Evolutionary conservation across 2,113 vertebrate genomes (phyloP), one percentile per base, ranked within the genome.

Genomic region (Heloderma charlesbogerti): DNA sequence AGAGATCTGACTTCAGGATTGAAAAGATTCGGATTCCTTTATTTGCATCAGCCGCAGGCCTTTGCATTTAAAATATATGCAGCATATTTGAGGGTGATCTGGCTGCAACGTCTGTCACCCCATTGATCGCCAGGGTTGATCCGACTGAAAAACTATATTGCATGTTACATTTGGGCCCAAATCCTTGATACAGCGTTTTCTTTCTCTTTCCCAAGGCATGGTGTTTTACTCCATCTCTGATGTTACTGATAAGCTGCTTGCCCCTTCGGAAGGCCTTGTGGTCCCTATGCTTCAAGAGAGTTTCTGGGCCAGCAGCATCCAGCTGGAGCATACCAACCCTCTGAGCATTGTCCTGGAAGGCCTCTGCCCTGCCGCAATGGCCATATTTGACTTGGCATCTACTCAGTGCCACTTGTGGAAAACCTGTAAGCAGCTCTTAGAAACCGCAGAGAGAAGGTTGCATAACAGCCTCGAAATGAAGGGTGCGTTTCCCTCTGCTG

Each of bases 151-250:
- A 60, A 3, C 51, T 71, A 25, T n/a, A 34, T 13, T 75, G 20
- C 67, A 6, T 43, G 13, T 78, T 87, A 40, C 13, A 8, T 1
- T 45, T 43, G 27, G 67, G 51, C 31, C 15, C 72, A 90, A 51
- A 9, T 40, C 45, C n/a, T 43, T 69, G 3, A 34, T 57, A 25
- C 34, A 80, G 7, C 9, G 71, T 86, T 54, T 4, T 80, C 29
- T 94, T 37, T 72, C 94, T 69, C 37, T 1, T 51, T 0, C 0
- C 91, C 45, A 94, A 99, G 99, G 99, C 60, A 98, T 99, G 97
- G 99, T 99, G 20, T 99, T 99, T 96, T 99, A 99, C 96, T 99
- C 99, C 86, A 98, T 99, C 95, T 99, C 99, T 1, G 99, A 99
- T 93, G 99, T 99, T 87, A 98, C 98, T 0, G 98, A 99, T 92